These are phyloP conservation scores for Drosophila sucinea DNA, from an alignment of 1,140 invertebrate genomes.

Conservation along the genomic window DNA sequence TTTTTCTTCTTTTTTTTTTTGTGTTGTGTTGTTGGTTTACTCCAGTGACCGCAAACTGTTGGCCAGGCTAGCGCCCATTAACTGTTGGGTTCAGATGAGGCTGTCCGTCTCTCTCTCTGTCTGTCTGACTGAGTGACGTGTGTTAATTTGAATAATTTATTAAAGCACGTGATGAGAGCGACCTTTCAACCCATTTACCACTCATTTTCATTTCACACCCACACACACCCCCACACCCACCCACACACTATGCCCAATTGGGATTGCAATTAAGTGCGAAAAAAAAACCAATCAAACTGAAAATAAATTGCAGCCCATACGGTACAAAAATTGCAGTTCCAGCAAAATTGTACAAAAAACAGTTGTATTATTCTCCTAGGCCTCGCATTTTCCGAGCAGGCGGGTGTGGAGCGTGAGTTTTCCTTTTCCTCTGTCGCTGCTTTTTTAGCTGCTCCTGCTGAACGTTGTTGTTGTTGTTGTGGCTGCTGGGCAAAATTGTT, in stretches of 20 bases:
- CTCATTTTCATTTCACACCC: constrained; percentile 1
- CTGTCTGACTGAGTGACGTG: constrained; percentile 49
- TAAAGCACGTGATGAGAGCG: constrained; percentile 75
- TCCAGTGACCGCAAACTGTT: constrained; percentile 72
- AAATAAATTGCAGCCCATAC: constrained; percentile 70
- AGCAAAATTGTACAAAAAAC: constrained; percentile 29
- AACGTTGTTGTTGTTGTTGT: constrained; percentile 36
- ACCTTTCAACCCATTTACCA: constrained; percentile 62
- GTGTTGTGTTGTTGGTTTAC: constrained; percentile 51
- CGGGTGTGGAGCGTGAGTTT: background rate
- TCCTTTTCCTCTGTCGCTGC: constrained; percentile 8
- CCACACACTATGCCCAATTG: constrained; percentile 33
- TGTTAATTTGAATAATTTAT: constrained; percentile 82
- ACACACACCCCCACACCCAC: background rate
- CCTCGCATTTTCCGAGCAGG: constrained; percentile 2
- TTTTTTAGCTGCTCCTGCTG: background rate
- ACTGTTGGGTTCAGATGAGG: constrained; percentile 1
- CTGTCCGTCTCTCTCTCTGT: constrained; percentile 17
- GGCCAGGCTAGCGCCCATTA: constrained; percentile 57
- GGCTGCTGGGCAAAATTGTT: constrained; percentile 73
- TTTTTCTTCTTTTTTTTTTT: constrained; percentile 18
- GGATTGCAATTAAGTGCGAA: constrained; percentile 67
- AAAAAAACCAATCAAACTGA: constrained; percentile 68
- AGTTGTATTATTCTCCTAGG: constrained; percentile 10
- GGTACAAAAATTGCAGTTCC: constrained; percentile 42